These are phyloP conservation scores for Protophormia terraenovae DNA, from an alignment of 2,888 invertebrate genomes.

Conservation along the genomic window DNA sequence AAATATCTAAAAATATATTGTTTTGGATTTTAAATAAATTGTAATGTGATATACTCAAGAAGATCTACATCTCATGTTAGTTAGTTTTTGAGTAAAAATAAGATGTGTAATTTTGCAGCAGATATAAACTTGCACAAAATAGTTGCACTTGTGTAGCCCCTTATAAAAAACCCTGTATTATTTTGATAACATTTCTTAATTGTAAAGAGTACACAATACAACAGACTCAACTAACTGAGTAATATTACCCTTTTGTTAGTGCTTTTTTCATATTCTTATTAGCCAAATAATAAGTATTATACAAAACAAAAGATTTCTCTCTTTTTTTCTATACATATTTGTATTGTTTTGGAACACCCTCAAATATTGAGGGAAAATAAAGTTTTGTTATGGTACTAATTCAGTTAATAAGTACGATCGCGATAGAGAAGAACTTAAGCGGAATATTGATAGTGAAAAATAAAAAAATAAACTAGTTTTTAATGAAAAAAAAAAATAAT, in stretches of 20 bases:
- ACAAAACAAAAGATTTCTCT: constrained; percentile 32
- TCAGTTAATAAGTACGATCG: constrained; percentile 58
- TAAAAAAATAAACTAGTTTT: constrained; percentile 2
- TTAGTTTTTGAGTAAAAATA: too few species aligned
- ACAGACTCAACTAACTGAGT: not conserved
- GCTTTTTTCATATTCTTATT: constrained; percentile 3
- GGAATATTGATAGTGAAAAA: constrained; percentile 41
- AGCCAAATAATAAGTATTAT: not conserved
- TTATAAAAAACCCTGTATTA: not conserved
- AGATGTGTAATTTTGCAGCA: too few species aligned
- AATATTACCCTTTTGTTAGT: constrained; percentile 21
- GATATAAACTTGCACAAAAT: too few species aligned
- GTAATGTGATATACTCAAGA: too few species aligned
- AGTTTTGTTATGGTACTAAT: constrained; percentile 43
- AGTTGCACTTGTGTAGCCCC: too few species aligned
- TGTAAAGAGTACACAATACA: not conserved
- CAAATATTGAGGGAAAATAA: constrained; percentile 32
- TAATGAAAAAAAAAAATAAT: not conserved
- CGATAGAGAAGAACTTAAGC: constrained; percentile 37
- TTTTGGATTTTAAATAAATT: too few species aligned
- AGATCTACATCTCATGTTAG: too few species aligned
- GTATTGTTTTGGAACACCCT: constrained; percentile 46
- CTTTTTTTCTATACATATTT: constrained; percentile 21
- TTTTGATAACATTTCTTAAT: not conserved
- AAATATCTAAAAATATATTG: too few species aligned